Percentiles rank a stretch among this genome's conserved stretches.
Evolutionary conservation across 2,888 invertebrate genomes (phyloP).

Genomic region (Tachystola acroxantha): DNA sequence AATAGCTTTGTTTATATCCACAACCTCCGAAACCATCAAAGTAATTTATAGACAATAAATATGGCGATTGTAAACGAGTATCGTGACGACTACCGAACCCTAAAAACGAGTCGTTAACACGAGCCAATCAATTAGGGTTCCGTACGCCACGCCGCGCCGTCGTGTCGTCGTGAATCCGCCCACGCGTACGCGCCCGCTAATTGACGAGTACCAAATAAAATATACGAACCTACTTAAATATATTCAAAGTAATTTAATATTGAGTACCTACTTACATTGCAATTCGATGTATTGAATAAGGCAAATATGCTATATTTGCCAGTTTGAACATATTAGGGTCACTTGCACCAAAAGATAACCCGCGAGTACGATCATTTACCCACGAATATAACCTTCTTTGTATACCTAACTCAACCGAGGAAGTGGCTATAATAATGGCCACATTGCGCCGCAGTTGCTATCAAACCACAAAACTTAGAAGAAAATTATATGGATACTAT

Average conservation of each 20-base stretch:
- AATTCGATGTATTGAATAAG: too few species aligned
- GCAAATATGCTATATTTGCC: too few species aligned
- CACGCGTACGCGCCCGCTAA: constrained; percentile 18
- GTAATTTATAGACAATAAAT: constrained; percentile 47
- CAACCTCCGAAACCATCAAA: constrained; percentile 25
- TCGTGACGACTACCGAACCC: constrained; percentile 32
- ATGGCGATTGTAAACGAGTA: constrained; percentile 29
- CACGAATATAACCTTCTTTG: too few species aligned
- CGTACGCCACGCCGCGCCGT: too few species aligned
- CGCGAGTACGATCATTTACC: too few species aligned
- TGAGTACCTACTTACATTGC: neutral
- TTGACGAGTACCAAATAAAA: constrained; percentile 14
- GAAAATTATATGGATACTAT: too few species aligned
- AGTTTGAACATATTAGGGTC: too few species aligned
- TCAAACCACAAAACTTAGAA: too few species aligned
- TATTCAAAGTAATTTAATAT: neutral
- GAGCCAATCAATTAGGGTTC: constrained; percentile 38
- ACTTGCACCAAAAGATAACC: too few species aligned
- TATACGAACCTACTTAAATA: neutral
- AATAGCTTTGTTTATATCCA: constrained; percentile 10
- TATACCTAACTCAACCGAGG: too few species aligned
- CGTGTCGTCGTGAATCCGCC: constrained; percentile 13
- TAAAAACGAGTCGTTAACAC: constrained; percentile 42
- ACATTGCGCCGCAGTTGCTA: too few species aligned
- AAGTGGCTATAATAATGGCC: too few species aligned